A percentile compares a stretch with the other conserved stretches of the same genome.
phyloP scores from a whole-genome alignment of 1,140 invertebrate species.

The Magallana angulata region DNA sequence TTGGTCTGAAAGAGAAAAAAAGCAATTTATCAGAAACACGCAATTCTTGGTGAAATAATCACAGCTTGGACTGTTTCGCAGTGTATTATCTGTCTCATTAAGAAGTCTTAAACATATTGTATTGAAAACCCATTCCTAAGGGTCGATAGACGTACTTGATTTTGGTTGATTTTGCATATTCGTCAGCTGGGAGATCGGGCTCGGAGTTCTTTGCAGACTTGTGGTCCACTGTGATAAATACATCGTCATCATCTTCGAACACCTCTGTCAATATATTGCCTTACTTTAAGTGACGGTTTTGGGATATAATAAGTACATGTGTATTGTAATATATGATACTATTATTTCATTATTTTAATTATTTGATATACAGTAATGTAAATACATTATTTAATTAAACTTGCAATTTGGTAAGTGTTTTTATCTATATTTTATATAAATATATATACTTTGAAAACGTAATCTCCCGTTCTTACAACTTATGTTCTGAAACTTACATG shows the following conservation, averaged over 20 bases:
- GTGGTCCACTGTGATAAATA: constrained; percentile 51
- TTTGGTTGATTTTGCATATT: constrained; percentile 58
- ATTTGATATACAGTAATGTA: no score
- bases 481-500: no score
- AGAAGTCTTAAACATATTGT: no score
- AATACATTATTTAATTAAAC: no score
- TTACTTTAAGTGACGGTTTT: not conserved
- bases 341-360: no score
- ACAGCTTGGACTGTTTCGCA: no score
- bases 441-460: no score
- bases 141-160: constrained; percentile 51
- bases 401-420: no score
- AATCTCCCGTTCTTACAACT: no score
- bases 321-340: not conserved
- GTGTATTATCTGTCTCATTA: no score
- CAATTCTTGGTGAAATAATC: not conserved
- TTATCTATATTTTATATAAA: no score
- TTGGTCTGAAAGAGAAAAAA: constrained; percentile 56
- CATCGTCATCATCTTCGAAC: constrained; percentile 63
- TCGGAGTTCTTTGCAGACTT: constrained; percentile 34
- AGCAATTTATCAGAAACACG: not conserved
- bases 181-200: constrained; percentile 52
- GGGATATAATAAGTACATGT: not conserved
- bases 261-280: constrained; percentile 51
- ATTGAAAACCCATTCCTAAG: no score